Evolutionary conservation across 37 sponge, comb jelly and placozoan species (phyloP).

Genomic region (Chondrosia reniformis): DNA sequence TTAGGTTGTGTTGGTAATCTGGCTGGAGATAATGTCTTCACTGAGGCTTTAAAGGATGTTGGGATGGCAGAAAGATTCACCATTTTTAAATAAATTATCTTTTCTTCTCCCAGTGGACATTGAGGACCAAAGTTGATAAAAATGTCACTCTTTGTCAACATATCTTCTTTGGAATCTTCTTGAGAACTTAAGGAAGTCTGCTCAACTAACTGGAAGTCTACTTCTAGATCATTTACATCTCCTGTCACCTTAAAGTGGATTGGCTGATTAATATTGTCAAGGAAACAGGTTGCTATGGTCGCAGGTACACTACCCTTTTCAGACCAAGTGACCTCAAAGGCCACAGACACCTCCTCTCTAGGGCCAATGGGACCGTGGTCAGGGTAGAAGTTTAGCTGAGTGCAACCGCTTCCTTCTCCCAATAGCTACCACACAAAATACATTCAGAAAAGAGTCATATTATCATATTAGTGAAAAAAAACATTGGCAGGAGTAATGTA

Average conservation of each 20-base stretch:
- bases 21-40: slow-evolving; percentile 46
- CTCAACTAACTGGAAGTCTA: too few relatives aligned
- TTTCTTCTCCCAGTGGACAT: slow-evolving; percentile 22
- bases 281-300: slow-evolving; percentile 24
- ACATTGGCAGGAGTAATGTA: too few relatives aligned
- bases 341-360: slow-evolving; percentile 23
- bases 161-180: too few relatives aligned
- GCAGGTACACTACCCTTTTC: slow-evolving; percentile 24
- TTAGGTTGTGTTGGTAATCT: slow-evolving; percentile 23
- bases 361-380: slow-evolving; percentile 46
- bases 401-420: slow-evolving; percentile 21
- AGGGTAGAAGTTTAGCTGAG: slow-evolving; percentile 22
- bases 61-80: slow-evolving; percentile 59
- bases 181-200: too few relatives aligned
- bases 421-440: not conserved
- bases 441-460: too few relatives aligned
- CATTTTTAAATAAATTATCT: slow-evolving; percentile 31
- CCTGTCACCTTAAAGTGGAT: slow-evolving; percentile 42
- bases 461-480: too few relatives aligned
- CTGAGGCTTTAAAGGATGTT: slow-evolving; percentile 15
- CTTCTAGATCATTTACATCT: slow-evolving; percentile 45
- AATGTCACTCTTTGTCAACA: too few relatives aligned
- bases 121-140: slow-evolving; percentile 52
- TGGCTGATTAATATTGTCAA: slow-evolving; percentile 44
- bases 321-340: slow-evolving; percentile 29